Conservation (phyloP, 1,140 invertebrate genomes). For the Carposina sasakii region DNA sequence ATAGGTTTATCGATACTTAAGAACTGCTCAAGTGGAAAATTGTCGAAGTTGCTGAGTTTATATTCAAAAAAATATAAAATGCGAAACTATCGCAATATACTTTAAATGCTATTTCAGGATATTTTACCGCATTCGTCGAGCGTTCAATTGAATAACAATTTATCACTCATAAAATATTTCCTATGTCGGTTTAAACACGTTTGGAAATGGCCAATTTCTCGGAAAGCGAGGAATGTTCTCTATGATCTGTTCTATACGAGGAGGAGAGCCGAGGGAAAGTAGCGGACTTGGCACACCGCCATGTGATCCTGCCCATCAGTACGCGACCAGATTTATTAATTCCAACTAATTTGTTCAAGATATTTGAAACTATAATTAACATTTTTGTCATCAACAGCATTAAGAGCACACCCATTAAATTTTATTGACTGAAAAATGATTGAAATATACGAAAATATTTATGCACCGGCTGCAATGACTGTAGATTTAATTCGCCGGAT, state of each 20-base stretch:
- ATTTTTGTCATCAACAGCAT: slow-evolving; percentile 56
- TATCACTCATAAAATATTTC: slow-evolving; percentile 57
- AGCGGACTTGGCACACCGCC: slow-evolving; percentile 42
- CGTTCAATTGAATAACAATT: slow-evolving; percentile 41
- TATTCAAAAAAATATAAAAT: too few relatives aligned
- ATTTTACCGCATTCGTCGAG: too few relatives aligned
- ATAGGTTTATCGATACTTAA: too few relatives aligned
- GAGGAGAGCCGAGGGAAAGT: slow-evolving; percentile 48
- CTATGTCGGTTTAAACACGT: slow-evolving; percentile 43
- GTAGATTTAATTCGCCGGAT: neutral
- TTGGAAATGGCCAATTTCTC: slow-evolving; percentile 55
- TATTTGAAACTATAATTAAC: slow-evolving; percentile 57
- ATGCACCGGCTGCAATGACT: neutral
- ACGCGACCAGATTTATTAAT: slow-evolving; percentile 55
- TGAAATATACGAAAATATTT: slow-evolving; percentile 1
- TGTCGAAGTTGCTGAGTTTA: too few relatives aligned
- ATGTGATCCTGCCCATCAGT: slow-evolving; percentile 39
- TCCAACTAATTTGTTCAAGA: slow-evolving; percentile 55
- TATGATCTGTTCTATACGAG: slow-evolving; percentile 28
- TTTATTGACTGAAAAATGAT: neutral
- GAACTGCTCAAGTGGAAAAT: too few relatives aligned
- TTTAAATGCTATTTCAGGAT: too few relatives aligned
- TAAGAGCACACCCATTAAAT: slow-evolving; percentile 16
- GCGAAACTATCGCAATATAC: too few relatives aligned
- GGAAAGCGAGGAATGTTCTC: slow-evolving; percentile 53